Evolutionary conservation across 1,140 invertebrate species (phyloP).

Genomic region (Hormaphis cornu): DNA sequence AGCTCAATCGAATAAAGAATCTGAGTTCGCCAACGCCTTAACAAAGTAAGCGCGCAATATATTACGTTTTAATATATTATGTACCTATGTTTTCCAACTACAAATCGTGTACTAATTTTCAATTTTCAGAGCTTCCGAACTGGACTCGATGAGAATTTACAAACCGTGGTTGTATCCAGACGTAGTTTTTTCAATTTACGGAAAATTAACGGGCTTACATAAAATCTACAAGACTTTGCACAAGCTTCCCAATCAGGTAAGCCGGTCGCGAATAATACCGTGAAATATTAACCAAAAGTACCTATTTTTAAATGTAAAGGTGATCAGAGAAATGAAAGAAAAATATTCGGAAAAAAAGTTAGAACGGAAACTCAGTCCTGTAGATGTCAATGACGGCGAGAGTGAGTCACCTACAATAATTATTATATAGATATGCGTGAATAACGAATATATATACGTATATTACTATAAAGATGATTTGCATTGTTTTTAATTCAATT

Average conservation of each 20-base stretch:
- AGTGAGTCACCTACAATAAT: too few species aligned
- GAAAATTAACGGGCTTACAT: constrained; percentile 33
- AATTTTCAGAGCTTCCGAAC: constrained; percentile 28
- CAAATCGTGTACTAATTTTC: neutral
- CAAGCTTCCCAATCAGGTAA: constrained; percentile 36
- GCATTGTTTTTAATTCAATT: neutral
- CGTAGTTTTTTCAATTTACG: constrained; percentile 34
- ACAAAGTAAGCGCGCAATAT: constrained; percentile 32
- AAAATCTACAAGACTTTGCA: constrained; percentile 36
- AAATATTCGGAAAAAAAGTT: neutral
- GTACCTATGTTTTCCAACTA: neutral
- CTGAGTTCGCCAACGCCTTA: constrained; percentile 36
- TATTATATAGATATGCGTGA: too few species aligned
- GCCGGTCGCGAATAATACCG: neutral
- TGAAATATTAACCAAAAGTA: neutral
- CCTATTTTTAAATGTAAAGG: neutral
- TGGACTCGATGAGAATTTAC: constrained; percentile 36
- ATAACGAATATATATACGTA: too few species aligned
- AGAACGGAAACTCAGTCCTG: neutral
- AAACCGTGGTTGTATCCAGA: constrained; percentile 36
- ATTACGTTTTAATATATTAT: neutral
- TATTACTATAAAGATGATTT: too few species aligned
- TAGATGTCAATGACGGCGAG: neutral
- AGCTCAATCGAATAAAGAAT: constrained; percentile 56
- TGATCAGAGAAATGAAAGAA: constrained; percentile 5